phyloP scores from a whole-genome alignment of 2,888 invertebrate species.

The Carcina quercana region DNA sequence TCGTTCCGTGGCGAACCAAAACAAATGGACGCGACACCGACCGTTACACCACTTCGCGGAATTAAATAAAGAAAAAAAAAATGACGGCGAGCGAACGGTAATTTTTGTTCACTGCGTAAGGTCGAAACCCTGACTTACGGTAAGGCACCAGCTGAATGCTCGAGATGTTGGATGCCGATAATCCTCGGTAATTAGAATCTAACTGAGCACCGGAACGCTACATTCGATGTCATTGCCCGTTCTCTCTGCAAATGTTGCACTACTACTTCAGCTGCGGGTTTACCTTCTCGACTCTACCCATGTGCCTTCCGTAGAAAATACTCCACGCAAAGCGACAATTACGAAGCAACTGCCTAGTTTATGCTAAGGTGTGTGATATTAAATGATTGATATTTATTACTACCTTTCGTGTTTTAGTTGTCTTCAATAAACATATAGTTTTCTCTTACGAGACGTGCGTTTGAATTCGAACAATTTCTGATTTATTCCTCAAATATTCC shows the following conservation, averaged over 20 bases:
- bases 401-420: no score
- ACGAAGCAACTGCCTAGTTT: no score
- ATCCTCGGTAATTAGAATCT: conserved; percentile 43
- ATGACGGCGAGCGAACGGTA: conserved; percentile 60
- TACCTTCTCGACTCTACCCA: not conserved
- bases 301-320: no score
- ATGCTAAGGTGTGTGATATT: no score
- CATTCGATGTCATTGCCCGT: conserved; percentile 23
- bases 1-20: conserved; percentile 47
- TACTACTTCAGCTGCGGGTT: not conserved
- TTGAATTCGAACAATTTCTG: no score
- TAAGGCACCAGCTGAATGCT: conserved; percentile 33
- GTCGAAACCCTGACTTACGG: conserved; percentile 44
- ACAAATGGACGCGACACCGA: conserved; percentile 68
- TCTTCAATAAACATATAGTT: no score
- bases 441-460: no score
- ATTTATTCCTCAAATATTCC: no score
- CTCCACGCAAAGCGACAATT: no score
- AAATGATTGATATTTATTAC: no score
- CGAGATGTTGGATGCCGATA: conserved; percentile 31
- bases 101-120: conserved; percentile 53
- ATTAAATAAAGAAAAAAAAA: conserved; percentile 55
- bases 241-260: conserved; percentile 9
- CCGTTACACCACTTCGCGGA: conserved; percentile 69
- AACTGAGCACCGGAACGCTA: conserved; percentile 27